Percentiles rank a stretch among this genome's conserved stretches.
phyloP scores from a whole-genome alignment of 2,113 vertebrate genomes.

The Falco punctatus region DNA sequence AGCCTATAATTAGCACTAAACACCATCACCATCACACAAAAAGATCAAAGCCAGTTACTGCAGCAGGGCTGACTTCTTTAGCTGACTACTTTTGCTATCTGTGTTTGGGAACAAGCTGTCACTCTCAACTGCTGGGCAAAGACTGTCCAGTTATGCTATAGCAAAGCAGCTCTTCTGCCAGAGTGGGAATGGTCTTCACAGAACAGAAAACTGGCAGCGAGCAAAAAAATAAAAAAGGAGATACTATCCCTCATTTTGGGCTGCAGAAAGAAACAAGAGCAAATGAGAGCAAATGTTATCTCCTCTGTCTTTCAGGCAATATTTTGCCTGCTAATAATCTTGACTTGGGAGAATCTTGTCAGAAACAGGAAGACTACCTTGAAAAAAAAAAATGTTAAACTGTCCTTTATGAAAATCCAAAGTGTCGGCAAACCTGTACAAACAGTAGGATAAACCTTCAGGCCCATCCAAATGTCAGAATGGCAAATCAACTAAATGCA shows the following conservation, averaged over 20 bases:
- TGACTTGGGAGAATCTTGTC: background rate
- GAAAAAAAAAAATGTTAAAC: background rate
- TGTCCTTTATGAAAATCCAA: background rate
- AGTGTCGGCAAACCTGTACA: background rate
- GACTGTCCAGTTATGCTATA: background rate
- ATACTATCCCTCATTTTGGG: background rate
- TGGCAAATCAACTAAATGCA: background rate
- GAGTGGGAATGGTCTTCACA: background rate
- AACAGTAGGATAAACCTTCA: background rate
- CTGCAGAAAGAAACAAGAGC: background rate
- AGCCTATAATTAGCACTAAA: conserved; percentile 24
- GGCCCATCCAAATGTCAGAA: background rate
- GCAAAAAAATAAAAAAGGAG: background rate
- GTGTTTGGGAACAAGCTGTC: background rate
- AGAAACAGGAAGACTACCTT: background rate
- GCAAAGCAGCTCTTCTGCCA: background rate
- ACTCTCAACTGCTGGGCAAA: background rate
- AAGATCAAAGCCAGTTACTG: background rate
- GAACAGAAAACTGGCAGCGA: background rate
- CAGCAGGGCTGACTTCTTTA: background rate
- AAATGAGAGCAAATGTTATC: background rate
- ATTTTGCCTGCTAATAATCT: background rate
- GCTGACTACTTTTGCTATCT: background rate
- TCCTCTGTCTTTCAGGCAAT: background rate
- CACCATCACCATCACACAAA: background rate